A percentile compares a stretch with the other conserved stretches of the same genome.
phyloP scores from a whole-genome alignment of 2,888 invertebrate genomes.

The Petrolisthes cinctipes region DNA sequence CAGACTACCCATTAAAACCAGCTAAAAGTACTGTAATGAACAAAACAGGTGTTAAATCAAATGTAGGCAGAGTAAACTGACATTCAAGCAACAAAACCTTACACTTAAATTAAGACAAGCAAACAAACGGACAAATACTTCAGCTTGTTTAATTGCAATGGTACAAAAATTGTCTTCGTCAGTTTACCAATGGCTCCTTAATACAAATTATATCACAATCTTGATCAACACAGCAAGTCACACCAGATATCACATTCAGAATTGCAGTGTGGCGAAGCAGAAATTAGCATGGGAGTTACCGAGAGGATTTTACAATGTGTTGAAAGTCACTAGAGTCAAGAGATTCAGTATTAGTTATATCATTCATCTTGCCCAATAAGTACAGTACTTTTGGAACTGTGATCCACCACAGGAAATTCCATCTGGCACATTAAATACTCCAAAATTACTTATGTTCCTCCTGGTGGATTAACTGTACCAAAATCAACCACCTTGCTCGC shows the following conservation, averaged over 20 bases:
- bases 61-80: too few relatives aligned
- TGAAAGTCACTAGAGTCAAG: not conserved
- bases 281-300: not conserved
- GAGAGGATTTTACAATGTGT: not conserved
- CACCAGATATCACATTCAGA: slow-evolving; percentile 57
- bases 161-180: slow-evolving; percentile 57
- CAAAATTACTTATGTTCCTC: too few relatives aligned
- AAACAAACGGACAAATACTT: slow-evolving; percentile 22
- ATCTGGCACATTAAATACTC: too few relatives aligned
- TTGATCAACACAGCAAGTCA: slow-evolving; percentile 53
- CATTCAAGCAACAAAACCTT: not conserved
- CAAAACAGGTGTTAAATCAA: too few relatives aligned
- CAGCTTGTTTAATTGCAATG: slow-evolving; percentile 56
- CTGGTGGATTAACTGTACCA: too few relatives aligned
- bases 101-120: not conserved
- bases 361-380: too few relatives aligned
- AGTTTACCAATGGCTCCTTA: slow-evolving; percentile 55
- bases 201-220: slow-evolving; percentile 58
- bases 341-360: too few relatives aligned
- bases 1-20: too few relatives aligned
- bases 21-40: too few relatives aligned
- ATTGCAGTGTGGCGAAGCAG: slow-evolving; percentile 25
- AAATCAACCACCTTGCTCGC: not conserved
- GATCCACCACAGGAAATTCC: too few relatives aligned
- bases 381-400: too few relatives aligned